phyloP scores from a whole-genome alignment of 2,888 invertebrate species.

The Bugula neritina region DNA sequence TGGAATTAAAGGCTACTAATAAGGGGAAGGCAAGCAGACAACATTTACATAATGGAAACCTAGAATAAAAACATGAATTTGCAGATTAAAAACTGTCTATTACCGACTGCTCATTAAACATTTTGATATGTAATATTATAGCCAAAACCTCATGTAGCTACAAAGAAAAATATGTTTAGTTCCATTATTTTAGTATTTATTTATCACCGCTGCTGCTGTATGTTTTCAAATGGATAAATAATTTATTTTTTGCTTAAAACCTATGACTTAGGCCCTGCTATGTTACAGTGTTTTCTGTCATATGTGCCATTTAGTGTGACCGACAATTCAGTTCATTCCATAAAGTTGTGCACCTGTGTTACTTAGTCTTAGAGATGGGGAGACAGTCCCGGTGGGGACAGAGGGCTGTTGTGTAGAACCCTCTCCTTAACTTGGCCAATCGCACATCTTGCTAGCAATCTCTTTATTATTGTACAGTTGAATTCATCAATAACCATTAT shows the following conservation, averaged over 20 bases:
- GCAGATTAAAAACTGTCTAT: no score
- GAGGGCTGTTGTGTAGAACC: no score
- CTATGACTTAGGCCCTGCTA: neutral
- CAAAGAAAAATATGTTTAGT: neutral
- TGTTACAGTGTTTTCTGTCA: neutral
- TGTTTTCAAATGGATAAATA: neutral
- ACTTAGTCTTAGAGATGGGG: no score
- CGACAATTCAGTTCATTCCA: conserved; percentile 21
- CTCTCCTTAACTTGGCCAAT: neutral
- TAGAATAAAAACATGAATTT: no score
- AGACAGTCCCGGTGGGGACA: no score
- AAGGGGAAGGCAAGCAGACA: no score
- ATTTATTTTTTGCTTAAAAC: neutral
- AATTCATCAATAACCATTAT: conserved; percentile 7
- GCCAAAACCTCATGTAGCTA: neutral
- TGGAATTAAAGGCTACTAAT: neutral
- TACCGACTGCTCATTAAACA: no score
- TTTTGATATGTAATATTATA: no score
- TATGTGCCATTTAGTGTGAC: neutral
- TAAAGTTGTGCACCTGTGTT: conserved; percentile 21
- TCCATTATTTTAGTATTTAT: neutral
- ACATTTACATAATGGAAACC: no score
- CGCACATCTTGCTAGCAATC: conserved; percentile 24
- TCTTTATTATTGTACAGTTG: conserved; percentile 4
- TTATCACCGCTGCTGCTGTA: neutral